Evolutionary conservation across 2,888 invertebrate species (phyloP), one percentile per base, ranked within the genome.

Genomic region (Pammene fasciana): DNA sequence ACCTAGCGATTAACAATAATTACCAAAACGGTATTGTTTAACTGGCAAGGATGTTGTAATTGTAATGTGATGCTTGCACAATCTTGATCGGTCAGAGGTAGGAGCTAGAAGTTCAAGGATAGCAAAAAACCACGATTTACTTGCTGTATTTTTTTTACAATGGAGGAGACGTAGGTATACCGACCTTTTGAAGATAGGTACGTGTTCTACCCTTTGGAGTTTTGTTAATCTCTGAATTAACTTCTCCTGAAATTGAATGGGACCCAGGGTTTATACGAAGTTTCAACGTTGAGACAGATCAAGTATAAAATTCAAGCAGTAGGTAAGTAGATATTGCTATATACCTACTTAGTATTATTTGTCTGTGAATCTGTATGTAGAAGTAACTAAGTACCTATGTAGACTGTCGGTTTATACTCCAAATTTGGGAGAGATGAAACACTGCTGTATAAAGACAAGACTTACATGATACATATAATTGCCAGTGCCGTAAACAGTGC

Each of bases 1-100:
- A n/a, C n/a, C n/a, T 50, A 52, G 14, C 70, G 38, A 60, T 65
- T 65, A 48, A 70, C n/a, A 70, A 70, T 70, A 60, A 70, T 70
- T 65, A 60, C 65, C 59, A 54, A 60, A 70, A 60, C 65, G 26
- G 54, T 60, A 60, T 70, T 65, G 70, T 70, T 59, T 59, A 64
- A 59, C 59, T 43, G 68, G 45, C 64, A 55, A 65, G 65, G 65
- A 55, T 54, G 48, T 43, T 26, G 26, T 26, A 26, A 26, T n/a
- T 38, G 52, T 38, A 59, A 61, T 18, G 34, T 18, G 26, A 45
- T 57, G 38, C 34, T 26, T 55, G 45, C 45, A 55, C 41, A 60
- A 55, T 48, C 46, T 60, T 60, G 26, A 70, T 60, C 54, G 41
- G 65, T 70, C 65, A 54, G 48, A 70, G 48, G 59, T 60, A 46